Conservation (phyloP, 1,140 invertebrate genomes). For the Eupristina koningsbergeri region DNA sequence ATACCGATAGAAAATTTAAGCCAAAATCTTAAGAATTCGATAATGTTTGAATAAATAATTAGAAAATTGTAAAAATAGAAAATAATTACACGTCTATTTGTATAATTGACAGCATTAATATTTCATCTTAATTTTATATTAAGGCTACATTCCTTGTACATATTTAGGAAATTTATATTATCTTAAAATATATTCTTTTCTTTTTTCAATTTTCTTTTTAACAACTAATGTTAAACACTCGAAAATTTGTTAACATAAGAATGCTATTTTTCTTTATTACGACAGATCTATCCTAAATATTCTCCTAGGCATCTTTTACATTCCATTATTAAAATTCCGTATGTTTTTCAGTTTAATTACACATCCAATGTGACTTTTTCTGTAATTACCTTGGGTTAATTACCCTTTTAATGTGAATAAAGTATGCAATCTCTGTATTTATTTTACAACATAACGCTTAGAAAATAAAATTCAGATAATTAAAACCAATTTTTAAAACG, state of each 20-base stretch:
- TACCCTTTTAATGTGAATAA: background rate
- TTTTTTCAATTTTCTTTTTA: no score
- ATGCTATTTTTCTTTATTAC: background rate
- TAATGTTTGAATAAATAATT: background rate
- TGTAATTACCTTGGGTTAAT: conserved; percentile 8
- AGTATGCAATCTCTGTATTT: background rate
- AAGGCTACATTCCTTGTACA: background rate
- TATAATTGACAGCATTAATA: background rate
- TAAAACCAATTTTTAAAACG: background rate
- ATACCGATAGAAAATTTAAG: background rate
- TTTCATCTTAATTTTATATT: background rate
- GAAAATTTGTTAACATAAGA: background rate
- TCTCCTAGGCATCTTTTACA: background rate
- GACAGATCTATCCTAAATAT: background rate
- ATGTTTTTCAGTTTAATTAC: background rate
- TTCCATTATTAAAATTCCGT: background rate
- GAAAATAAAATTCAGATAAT: background rate
- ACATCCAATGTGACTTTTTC: background rate
- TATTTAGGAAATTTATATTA: background rate
- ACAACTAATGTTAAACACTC: background rate
- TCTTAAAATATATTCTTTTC: background rate
- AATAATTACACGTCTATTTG: background rate
- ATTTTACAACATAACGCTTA: no score
- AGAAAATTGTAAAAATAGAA: background rate
- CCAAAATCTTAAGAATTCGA: background rate